These are phyloP conservation scores for Hemibagrus wyckioides DNA, from an alignment of 2,113 vertebrate species.

Conservation along the genomic window DNA sequence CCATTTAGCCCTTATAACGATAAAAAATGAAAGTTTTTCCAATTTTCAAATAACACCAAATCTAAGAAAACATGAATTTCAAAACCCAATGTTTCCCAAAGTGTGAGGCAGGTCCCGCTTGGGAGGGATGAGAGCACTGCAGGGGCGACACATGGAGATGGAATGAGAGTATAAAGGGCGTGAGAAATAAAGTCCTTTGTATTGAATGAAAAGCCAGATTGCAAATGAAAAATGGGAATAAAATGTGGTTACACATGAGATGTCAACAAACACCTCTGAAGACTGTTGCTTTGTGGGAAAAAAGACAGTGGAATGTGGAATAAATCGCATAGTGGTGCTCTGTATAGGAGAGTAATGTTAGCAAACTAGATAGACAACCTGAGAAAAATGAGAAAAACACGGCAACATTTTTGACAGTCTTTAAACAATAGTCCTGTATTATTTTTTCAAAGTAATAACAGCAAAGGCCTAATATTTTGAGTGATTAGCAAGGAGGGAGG, in stretches of 20 bases:
- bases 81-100: background rate
- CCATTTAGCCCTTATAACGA: background rate
- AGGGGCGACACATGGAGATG: background rate
- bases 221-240: background rate
- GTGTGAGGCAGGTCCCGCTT: background rate
- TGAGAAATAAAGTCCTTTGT: background rate
- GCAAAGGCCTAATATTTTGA: background rate
- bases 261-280: background rate
- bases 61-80: background rate
- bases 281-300: background rate
- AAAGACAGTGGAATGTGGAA: too few relatives aligned
- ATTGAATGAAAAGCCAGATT: background rate
- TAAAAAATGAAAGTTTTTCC: background rate
- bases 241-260: background rate
- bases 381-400: too few relatives aligned
- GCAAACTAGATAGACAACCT: background rate
- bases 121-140: background rate
- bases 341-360: background rate
- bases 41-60: background rate
- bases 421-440: background rate
- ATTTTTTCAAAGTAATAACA: background rate
- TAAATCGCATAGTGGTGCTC: background rate
- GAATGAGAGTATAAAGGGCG: background rate
- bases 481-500: background rate
- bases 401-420: background rate